Base-by-base conservation (phyloP, 2,888 invertebrate genomes). In the Meandrusa payeni region DNA sequence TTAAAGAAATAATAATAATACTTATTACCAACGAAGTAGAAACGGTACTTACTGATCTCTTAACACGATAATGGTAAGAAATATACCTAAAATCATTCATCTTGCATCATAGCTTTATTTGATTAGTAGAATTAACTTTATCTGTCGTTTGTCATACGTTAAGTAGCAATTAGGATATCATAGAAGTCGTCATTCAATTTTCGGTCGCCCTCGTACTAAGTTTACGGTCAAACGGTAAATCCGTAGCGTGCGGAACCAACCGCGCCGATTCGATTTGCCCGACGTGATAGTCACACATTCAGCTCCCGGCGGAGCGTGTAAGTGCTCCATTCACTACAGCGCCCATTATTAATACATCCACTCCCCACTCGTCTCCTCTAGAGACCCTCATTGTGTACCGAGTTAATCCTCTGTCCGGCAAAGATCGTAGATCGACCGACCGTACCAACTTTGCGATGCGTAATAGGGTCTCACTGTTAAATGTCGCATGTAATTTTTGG, bases 401-500 rank as follows among this genome's bases (percentile, higher is more conserved):
- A 80, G 75, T 75, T 81, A 85, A 83, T 86, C 83, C 82, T 66
- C 67, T 69, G 73, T 69, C 75, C 77, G 69, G 76, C 78, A 76
- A 76, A 80, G 82, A 83, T 80, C 79, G 70, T 64, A 73, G 73
- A 74, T 76, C 79, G 79, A 78, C 10, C 29, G 71, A 66, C 73
- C 75, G 66, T 71, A 70, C 77, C 76, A 71, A 80, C 78, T 79
- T 78, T 78, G 75, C 76, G 74, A 70, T 71, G 72, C 72, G 74
- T 79, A 80, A 80, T 79, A 76, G 79, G 80, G 77, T 78, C 78
- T 75, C 69, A 71, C 72, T 57, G 75, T 78, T 81, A 76, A 83
- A 85, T 78, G 77, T 75, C 61, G 78, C 80, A 70, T 80, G 80
- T 83, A 82, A 86, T 86, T 82, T 82, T 85, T 79, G 83, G 83